A percentile compares a stretch with the other conserved stretches of the same genome.
Conservation (phyloP, 2,888 invertebrate genomes). For the Arge pagana region DNA sequence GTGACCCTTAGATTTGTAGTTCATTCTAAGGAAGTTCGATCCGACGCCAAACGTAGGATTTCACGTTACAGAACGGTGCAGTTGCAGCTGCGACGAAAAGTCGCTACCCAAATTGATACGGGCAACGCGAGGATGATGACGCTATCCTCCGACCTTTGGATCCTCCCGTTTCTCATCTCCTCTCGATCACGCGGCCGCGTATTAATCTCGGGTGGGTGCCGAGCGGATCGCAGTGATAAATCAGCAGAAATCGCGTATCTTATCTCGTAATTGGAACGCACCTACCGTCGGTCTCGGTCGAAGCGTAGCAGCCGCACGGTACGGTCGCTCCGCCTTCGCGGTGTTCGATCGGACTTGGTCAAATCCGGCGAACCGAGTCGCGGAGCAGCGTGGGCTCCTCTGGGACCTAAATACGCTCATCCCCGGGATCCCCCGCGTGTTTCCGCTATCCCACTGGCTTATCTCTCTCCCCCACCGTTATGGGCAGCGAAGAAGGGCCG, state of each 20-base stretch:
- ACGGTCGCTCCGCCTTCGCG: too few relatives aligned
- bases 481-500: conserved; percentile 17
- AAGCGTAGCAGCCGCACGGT: too few relatives aligned
- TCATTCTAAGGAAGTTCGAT: too few relatives aligned
- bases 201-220: conserved; percentile 17
- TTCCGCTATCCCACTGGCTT: conserved; percentile 15
- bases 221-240: conserved; percentile 21
- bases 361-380: conserved; percentile 3
- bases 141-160: too few relatives aligned
- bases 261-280: conserved; percentile 22
- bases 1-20: too few relatives aligned
- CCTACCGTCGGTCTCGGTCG: conserved; percentile 11
- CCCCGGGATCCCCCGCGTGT: conserved; percentile 9
- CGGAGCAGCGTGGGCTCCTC: conserved; percentile 1
- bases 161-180: conserved; percentile 18
- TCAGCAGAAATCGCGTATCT: conserved; percentile 19
- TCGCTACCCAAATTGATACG: too few relatives aligned
- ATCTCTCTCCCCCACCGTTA: conserved; percentile 15
- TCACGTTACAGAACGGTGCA: too few relatives aligned
- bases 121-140: too few relatives aligned
- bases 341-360: conserved; percentile 11
- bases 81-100: too few relatives aligned
- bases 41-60: too few relatives aligned
- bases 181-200: conserved; percentile 6
- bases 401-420: conserved; percentile 12